phyloP scores from a whole-genome alignment of 2,113 vertebrate genomes.

The Lethenteron reissneri region DNA sequence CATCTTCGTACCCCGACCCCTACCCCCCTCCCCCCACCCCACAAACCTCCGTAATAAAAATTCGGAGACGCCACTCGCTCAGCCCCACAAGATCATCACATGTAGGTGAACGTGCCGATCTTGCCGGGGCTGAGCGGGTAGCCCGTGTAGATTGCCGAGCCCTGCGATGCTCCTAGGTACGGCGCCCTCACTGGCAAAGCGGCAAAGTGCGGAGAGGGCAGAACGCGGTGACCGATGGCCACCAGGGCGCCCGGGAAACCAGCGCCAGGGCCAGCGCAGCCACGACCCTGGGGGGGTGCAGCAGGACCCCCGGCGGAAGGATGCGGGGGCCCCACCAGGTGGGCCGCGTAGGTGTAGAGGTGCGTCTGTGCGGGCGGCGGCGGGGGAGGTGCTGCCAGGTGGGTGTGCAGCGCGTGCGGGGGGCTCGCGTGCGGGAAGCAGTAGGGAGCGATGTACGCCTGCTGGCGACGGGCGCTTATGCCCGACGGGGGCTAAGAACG shows the following conservation, averaged over 20 bases:
- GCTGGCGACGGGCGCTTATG: neutral
- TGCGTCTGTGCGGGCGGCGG: neutral
- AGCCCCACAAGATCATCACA: neutral
- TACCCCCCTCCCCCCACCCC: too few species aligned
- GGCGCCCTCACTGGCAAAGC: neutral
- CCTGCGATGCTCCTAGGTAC: neutral
- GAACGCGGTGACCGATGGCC: neutral
- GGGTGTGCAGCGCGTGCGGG: neutral
- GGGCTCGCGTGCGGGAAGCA: conserved; percentile 4
- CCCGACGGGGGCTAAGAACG: neutral
- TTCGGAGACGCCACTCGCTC: too few species aligned
- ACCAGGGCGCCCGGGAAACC: too few species aligned
- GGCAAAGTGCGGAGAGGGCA: neutral
- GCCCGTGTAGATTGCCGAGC: conserved; percentile 2
- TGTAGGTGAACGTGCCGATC: conserved; percentile 5
- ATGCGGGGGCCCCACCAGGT: neutral
- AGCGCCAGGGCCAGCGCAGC: too few species aligned
- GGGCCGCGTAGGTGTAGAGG: neutral
- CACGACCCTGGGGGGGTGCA: too few species aligned
- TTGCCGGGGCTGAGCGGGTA: conserved; percentile 3
- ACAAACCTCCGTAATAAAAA: too few species aligned
- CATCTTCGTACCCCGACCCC: too few species aligned
- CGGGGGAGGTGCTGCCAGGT: neutral
- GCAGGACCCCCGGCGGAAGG: too few species aligned
- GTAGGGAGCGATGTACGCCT: conserved; percentile 1